phyloP scores from a whole-genome alignment of 2,113 vertebrate genomes.

The Phalacrocorax pelagicus region DNA sequence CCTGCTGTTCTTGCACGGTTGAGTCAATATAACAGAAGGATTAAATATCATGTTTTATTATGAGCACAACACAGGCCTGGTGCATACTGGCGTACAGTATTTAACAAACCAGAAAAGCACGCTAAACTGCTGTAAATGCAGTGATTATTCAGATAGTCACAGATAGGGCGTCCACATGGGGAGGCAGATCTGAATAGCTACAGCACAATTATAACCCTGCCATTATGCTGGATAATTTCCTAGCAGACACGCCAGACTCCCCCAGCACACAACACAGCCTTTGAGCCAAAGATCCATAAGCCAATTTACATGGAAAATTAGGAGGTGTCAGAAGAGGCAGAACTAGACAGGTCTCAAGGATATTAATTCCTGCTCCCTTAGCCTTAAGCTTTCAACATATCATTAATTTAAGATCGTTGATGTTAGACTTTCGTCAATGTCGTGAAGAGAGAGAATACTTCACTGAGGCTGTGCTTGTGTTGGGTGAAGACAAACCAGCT shows the following conservation, averaged over 20 bases:
- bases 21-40: not conserved
- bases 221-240: not conserved
- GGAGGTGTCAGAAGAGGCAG: conserved; percentile 43
- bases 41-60: not conserved
- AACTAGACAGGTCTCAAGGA: conserved; percentile 53
- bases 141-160: conserved; percentile 23
- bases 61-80: not conserved
- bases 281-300: conserved; percentile 25
- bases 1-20: not conserved
- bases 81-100: not conserved
- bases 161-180: not conserved
- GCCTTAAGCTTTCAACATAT: conserved; percentile 39
- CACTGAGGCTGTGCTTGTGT: not conserved
- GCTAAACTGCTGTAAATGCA: not conserved
- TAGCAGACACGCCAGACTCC: not conserved
- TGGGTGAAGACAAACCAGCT: not conserved
- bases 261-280: conserved; percentile 10
- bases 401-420: conserved; percentile 6
- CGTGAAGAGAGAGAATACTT: not conserved
- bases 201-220: conserved; percentile 24
- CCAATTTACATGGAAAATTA: conserved; percentile 60
- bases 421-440: not conserved
- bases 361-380: conserved; percentile 49
- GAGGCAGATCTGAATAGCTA: conserved; percentile 38
- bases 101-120: not conserved